phyloP scores from a whole-genome alignment of 2,113 vertebrate species.

The Syrrhaptes paradoxus region DNA sequence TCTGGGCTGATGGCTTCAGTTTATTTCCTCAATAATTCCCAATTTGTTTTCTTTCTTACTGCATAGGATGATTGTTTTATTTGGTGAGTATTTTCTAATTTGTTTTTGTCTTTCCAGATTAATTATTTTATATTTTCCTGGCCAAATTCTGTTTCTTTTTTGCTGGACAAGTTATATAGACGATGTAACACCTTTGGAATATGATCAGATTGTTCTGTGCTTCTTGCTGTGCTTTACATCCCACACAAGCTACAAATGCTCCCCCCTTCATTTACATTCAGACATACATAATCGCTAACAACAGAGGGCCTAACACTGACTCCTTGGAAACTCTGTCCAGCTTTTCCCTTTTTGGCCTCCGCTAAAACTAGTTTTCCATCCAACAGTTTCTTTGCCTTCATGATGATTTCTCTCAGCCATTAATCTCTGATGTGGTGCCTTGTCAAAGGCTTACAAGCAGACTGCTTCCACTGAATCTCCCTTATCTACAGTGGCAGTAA shows the following conservation, averaged over 20 bases:
- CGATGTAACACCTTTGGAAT: background rate
- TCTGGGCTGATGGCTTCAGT: background rate
- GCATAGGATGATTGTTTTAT: background rate
- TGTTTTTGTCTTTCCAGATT: background rate
- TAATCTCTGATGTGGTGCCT: background rate
- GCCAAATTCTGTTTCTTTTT: background rate
- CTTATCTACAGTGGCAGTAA: constrained; percentile 11
- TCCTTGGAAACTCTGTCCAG: background rate
- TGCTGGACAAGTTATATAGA: background rate
- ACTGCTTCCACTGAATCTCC: background rate
- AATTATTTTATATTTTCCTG: background rate
- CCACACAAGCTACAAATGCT: background rate
- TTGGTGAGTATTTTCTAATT: background rate
- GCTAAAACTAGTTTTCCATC: background rate
- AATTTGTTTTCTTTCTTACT: background rate
- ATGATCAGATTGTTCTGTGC: background rate
- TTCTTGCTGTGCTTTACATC: background rate
- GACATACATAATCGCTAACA: background rate
- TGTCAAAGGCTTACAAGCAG: background rate
- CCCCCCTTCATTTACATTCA: background rate
- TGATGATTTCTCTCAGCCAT: background rate
- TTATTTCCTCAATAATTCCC: background rate
- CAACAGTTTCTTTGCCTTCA: background rate
- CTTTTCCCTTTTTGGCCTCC: background rate
- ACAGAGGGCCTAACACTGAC: background rate